Percentiles rank a stretch among this genome's conserved stretches.
These are phyloP conservation scores for Neodon shergylaensis DNA, from an alignment of 2,113 vertebrate genomes.

Conservation along the genomic window DNA sequence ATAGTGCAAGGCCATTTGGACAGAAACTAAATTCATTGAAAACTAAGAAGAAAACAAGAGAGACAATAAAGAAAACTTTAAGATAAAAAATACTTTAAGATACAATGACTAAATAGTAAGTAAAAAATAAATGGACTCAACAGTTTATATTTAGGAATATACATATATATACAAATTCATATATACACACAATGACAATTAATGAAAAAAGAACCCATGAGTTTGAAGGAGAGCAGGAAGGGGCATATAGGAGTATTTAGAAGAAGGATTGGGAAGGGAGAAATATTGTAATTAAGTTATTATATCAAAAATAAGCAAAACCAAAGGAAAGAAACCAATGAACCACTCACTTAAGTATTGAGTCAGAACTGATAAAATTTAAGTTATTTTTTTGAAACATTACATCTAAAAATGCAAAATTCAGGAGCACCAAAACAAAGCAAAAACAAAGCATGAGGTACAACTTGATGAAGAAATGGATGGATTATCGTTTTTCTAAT, in stretches of 20 bases:
- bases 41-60: not conserved
- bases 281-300: not conserved
- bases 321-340: not conserved
- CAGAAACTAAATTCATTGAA: not conserved
- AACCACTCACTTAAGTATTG: not conserved
- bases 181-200: no score
- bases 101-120: not conserved
- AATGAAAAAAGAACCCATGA: no score
- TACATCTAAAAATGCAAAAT: not conserved
- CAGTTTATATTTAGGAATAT: not conserved
- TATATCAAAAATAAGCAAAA: not conserved
- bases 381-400: not conserved
- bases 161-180: not conserved
- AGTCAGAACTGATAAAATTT: not conserved
- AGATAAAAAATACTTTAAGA: not conserved
- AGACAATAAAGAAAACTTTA: not conserved
- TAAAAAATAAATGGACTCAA: not conserved
- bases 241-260: not conserved
- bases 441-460: not conserved
- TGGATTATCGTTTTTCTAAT: not conserved
- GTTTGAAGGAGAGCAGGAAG: not conserved
- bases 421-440: not conserved
- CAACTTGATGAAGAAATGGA: not conserved
- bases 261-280: not conserved
- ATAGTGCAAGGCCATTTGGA: rapidly evolving